phyloP scores from a whole-genome alignment of 2,113 vertebrate species.

The Odobenus rosmarus region DNA sequence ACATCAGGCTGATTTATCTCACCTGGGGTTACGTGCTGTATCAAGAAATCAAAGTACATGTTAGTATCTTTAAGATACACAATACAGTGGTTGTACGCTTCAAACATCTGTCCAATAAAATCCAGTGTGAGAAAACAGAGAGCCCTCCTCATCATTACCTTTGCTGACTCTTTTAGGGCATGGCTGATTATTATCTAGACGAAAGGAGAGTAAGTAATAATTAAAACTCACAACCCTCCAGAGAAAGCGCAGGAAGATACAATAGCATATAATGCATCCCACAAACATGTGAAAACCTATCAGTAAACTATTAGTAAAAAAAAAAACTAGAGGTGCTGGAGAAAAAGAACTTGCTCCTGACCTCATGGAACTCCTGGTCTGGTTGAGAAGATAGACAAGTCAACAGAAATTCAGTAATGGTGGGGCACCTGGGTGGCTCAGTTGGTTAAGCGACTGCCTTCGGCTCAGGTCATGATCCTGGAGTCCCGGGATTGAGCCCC shows the following conservation, averaged over 20 bases:
- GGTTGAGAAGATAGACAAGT: background rate
- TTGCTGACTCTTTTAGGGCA: background rate
- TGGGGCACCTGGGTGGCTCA: too few relatives aligned
- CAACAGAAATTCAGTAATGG: background rate
- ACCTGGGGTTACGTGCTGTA: slow-evolving; percentile 29
- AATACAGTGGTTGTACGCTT: background rate
- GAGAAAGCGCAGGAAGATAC: background rate
- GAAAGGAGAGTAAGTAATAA: background rate
- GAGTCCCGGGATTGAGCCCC: too few relatives aligned
- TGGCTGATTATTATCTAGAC: background rate
- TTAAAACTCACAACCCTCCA: background rate
- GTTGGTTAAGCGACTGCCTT: too few relatives aligned
- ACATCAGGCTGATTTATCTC: slow-evolving; percentile 33
- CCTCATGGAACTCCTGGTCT: background rate
- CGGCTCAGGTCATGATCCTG: too few relatives aligned
- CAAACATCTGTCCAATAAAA: slow-evolving; percentile 19
- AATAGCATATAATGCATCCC: background rate
- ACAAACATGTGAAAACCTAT: background rate
- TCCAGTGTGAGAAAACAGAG: background rate
- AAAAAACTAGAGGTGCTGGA: background rate
- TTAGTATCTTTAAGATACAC: background rate
- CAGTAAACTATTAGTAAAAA: too few relatives aligned
- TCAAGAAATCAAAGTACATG: slow-evolving; percentile 37
- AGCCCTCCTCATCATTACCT: background rate
- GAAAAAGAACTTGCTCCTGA: background rate